Conservation (phyloP, 2,797 vertebrate genomes). For the Coregonus sp. region DNA sequence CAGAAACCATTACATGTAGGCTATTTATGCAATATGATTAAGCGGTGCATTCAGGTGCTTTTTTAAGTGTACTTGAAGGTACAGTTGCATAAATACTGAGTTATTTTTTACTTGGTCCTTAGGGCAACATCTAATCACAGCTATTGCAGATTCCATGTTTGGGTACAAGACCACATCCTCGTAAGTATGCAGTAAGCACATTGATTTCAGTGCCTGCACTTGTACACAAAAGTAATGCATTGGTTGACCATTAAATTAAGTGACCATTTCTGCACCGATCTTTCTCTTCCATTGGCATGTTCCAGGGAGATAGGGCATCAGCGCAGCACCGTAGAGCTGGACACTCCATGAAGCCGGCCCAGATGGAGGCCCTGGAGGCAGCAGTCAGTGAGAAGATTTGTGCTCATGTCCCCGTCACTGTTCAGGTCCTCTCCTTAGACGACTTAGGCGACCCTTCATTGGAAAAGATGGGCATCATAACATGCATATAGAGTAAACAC, state of each 20-base stretch:
- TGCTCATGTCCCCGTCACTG: conserved; percentile 79
- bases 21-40: no score
- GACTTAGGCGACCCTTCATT: conserved; percentile 76
- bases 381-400: conserved; percentile 89
- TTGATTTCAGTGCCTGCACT: neutral
- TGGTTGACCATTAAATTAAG: neutral
- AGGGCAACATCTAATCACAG: conserved; percentile 94
- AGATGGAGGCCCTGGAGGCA: conserved; percentile 81
- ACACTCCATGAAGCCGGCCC: conserved; percentile 72
- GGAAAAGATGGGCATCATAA: conserved; percentile 62
- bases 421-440: conserved; percentile 80
- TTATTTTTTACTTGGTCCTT: neutral
- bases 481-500: no score
- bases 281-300: conserved; percentile 12
- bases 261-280: neutral
- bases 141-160: conserved; percentile 88
- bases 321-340: conserved; percentile 74
- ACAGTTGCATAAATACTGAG: no score
- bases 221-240: neutral
- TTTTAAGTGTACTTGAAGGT: no score
- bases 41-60: no score
- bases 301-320: conserved; percentile 90
- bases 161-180: conserved; percentile 95
- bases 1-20: no score
- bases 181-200: conserved; percentile 62